phyloP scores from a whole-genome alignment of 2,113 vertebrate genomes.

The Vidua chalybeata region DNA sequence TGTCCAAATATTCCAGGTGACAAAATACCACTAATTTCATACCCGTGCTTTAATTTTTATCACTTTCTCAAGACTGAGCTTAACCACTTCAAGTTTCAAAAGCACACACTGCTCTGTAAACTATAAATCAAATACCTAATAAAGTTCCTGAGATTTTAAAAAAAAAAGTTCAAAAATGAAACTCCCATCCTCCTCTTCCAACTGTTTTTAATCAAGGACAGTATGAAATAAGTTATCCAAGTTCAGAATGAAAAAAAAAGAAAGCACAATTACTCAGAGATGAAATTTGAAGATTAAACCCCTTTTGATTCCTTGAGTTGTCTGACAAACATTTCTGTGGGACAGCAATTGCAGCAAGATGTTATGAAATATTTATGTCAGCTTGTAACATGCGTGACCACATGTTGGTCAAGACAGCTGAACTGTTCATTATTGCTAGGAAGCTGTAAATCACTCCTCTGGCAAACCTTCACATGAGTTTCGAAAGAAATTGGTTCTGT shows the following conservation, averaged over 20 bases:
- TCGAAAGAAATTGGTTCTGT: not conserved
- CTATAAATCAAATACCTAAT: conserved; percentile 24
- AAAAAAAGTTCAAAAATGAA: not conserved
- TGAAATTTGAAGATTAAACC: not conserved
- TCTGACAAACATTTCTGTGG: conserved; percentile 3
- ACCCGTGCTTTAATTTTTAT: conserved; percentile 6
- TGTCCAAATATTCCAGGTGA: conserved; percentile 16
- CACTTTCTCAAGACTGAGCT: not conserved
- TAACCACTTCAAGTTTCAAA: conserved; percentile 14
- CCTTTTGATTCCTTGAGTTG: not conserved
- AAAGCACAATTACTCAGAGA: not conserved
- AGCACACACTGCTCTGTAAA: not conserved
- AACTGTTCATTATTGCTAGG: conserved; percentile 18
- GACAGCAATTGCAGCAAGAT: conserved; percentile 32
- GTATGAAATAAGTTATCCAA: conserved; percentile 21
- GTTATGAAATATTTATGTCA: conserved; percentile 20
- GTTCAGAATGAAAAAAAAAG: not conserved
- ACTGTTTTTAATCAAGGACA: conserved; percentile 47
- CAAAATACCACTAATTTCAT: not conserved
- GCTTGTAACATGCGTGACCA: not conserved
- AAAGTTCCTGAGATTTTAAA: not conserved
- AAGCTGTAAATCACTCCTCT: conserved; percentile 55
- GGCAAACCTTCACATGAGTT: conserved; percentile 56
- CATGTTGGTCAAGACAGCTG: conserved; percentile 19
- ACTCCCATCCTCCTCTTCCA: not conserved